Conservation (phyloP, 2,888 invertebrate species). For the Yponomeuta cagnagella region DNA sequence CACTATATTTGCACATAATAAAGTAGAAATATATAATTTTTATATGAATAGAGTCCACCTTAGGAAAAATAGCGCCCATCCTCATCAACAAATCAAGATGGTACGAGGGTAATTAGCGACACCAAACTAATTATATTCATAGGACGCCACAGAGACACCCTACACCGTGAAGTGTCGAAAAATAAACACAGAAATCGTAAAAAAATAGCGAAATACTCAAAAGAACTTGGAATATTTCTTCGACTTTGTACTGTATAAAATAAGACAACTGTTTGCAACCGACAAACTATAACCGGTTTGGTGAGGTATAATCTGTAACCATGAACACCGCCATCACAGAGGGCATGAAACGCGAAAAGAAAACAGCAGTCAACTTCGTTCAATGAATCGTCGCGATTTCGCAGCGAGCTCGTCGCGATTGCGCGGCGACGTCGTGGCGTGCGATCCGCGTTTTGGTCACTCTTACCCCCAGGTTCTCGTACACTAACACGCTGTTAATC, state of each 20-base stretch:
- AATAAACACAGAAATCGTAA: not conserved
- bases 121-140: not conserved
- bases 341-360: too few species aligned
- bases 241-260: constrained; percentile 44
- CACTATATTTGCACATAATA: not conserved
- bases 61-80: not conserved
- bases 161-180: not conserved
- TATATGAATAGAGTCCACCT: not conserved
- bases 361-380: too few species aligned
- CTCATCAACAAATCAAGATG: not conserved
- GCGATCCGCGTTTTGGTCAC: too few species aligned
- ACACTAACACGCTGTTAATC: too few species aligned
- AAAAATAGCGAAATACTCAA: constrained; percentile 1
- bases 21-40: not conserved
- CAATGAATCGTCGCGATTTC: too few species aligned
- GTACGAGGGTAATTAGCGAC: not conserved
- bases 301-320: not conserved
- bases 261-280: not conserved
- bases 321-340: too few species aligned
- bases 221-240: constrained; percentile 27
- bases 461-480: too few species aligned
- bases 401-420: too few species aligned
- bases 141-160: not conserved
- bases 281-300: not conserved
- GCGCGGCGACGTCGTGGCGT: too few species aligned